Percentiles rank a stretch among this genome's conserved stretches.
Evolutionary conservation across 2,888 invertebrate species (phyloP).

Genomic region (Polia nebulosa): DNA sequence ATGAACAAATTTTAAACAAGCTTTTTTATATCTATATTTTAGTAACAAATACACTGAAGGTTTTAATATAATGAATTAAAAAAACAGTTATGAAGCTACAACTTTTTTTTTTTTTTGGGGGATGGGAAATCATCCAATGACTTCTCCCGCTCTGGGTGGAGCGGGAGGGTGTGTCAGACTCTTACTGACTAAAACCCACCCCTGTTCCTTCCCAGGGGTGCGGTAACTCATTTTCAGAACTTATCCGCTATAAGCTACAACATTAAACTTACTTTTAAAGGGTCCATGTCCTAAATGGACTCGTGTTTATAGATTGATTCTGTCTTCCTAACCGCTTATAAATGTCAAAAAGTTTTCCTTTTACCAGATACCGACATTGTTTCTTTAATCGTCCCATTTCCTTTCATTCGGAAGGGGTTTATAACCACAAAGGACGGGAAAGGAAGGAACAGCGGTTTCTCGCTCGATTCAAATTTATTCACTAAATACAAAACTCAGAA

Average conservation of each 20-base stretch:
- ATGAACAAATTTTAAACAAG: background rate
- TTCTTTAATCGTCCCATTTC: slow-evolving; percentile 44
- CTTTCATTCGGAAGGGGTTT: slow-evolving; percentile 32
- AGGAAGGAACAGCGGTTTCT: slow-evolving; percentile 26
- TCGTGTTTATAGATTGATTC: slow-evolving; percentile 34
- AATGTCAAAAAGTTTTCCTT: slow-evolving; percentile 57
- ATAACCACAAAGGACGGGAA: slow-evolving; percentile 45
- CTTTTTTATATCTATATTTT: background rate
- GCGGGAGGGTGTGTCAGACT: too few species aligned
- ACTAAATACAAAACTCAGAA: slow-evolving; percentile 43
- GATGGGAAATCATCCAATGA: too few species aligned
- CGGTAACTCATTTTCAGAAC: too few species aligned
- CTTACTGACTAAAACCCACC: too few species aligned
- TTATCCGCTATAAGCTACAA: background rate
- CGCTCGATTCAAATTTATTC: slow-evolving; percentile 39
- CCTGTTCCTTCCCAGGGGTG: too few species aligned
- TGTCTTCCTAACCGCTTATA: slow-evolving; percentile 19
- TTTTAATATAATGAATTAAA: too few species aligned
- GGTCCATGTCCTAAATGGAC: background rate
- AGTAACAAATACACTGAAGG: background rate
- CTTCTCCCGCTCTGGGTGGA: too few species aligned
- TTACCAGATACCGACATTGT: slow-evolving; percentile 40
- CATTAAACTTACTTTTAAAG: background rate
- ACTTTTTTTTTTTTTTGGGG: too few species aligned
- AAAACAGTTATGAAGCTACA: too few species aligned